phyloP scores from a whole-genome alignment of 2,113 vertebrate genomes.

The Felis chaus region DNA sequence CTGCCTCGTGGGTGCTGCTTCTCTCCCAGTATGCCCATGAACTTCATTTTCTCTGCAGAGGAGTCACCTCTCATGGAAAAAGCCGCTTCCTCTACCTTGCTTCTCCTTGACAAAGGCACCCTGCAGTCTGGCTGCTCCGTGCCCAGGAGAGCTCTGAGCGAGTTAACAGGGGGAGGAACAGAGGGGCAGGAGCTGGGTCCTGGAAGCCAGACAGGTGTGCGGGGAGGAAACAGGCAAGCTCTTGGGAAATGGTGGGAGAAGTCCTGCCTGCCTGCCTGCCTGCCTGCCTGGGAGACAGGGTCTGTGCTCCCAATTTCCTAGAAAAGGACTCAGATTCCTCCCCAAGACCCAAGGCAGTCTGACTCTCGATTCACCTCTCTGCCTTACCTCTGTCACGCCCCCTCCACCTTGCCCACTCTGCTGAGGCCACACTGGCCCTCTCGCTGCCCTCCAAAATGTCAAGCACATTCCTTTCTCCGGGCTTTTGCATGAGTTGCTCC shows the following conservation, averaged over 20 bases:
- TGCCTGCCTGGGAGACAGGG: neutral
- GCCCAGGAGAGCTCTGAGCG: neutral
- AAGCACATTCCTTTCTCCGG: rapidly evolving
- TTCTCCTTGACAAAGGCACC: neutral
- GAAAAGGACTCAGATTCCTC: neutral
- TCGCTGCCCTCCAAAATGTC: neutral
- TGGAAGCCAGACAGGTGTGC: neutral
- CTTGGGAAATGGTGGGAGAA: neutral
- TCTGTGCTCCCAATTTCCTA: neutral
- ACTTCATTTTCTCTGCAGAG: slow-evolving; percentile 53
- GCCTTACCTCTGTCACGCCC: rapidly evolving
- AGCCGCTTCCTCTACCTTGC: neutral
- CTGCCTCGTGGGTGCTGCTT: neutral
- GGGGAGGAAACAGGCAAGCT: neutral
- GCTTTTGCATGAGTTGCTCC: neutral
- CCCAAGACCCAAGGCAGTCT: rapidly evolving
- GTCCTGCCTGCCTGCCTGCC: too few relatives aligned
- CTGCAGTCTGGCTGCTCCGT: neutral
- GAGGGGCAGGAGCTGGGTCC: neutral
- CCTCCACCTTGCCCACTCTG: rapidly evolving
- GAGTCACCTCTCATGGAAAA: neutral
- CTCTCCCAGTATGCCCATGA: neutral
- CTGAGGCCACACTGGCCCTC: neutral
- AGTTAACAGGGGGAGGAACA: neutral
- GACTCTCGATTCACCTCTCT: neutral